Conservation (phyloP, 2,888 invertebrate genomes). For the Phrixothrix hirtus region DNA sequence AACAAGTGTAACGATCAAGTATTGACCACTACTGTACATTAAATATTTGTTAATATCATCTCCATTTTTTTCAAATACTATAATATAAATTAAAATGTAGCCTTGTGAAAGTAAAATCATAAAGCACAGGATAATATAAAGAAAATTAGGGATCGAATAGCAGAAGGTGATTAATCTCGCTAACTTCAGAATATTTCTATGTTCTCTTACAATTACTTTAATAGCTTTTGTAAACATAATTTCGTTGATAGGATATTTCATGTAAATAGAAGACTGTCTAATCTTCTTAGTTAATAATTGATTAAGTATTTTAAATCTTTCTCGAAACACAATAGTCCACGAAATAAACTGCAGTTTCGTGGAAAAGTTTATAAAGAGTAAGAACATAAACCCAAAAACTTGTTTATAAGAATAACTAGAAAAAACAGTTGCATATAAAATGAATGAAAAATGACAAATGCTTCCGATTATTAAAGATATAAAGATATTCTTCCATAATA, state of each 20-base stretch:
- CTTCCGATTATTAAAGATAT: background rate
- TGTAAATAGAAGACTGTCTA: slow-evolving; percentile 8
- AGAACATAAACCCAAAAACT: background rate
- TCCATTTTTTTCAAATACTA: background rate
- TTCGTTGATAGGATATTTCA: slow-evolving; percentile 15
- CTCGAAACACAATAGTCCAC: slow-evolving; percentile 6
- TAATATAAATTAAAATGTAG: background rate
- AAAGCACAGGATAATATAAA: slow-evolving; percentile 11
- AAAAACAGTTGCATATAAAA: background rate
- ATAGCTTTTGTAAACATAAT: background rate
- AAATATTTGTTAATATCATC: background rate
- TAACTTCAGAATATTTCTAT: slow-evolving; percentile 15
- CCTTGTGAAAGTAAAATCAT: background rate
- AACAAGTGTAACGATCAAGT: background rate
- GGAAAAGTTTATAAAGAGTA: background rate
- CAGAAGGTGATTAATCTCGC: slow-evolving; percentile 8
- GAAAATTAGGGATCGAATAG: slow-evolving; percentile 16
- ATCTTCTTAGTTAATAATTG: slow-evolving; percentile 7
- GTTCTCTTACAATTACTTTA: slow-evolving; percentile 8
- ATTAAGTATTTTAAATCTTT: slow-evolving; percentile 7
- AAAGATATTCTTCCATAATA: background rate
- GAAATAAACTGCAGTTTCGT: background rate
- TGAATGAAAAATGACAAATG: background rate
- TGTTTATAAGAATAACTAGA: background rate
- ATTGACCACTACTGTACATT: background rate